A percentile compares a stretch with the other conserved stretches of the same genome.
These are phyloP conservation scores for Lomographa bimaculata DNA, from an alignment of 2,888 invertebrate species.

Conservation along the genomic window DNA sequence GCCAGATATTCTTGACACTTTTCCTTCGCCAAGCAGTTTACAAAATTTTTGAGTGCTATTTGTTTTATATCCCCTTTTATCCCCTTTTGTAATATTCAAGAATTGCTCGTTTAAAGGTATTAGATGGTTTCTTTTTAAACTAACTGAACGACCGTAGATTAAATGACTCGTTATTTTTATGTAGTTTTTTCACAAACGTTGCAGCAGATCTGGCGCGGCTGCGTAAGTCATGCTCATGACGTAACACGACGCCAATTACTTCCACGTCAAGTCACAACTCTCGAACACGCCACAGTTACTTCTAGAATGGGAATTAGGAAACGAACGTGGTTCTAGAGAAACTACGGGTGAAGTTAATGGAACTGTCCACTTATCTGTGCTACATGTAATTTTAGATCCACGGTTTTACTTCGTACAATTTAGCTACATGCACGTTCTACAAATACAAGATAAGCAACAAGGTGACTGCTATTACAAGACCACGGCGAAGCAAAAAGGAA, in stretches of 20 bases:
- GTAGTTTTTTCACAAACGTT: neutral
- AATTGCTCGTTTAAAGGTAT: too few species aligned
- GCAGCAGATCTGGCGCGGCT: conserved; percentile 31
- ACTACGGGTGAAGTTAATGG: conserved; percentile 21
- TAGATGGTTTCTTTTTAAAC: too few species aligned
- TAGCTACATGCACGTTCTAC: conserved; percentile 17
- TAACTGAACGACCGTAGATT: too few species aligned
- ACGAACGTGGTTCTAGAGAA: conserved; percentile 10
- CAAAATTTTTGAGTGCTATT: too few species aligned
- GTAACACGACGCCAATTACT: conserved; percentile 37
- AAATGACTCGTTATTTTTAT: too few species aligned
- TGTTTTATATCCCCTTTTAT: too few species aligned
- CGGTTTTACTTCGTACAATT: conserved; percentile 17
- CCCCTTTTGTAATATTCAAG: too few species aligned
- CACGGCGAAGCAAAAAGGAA: too few species aligned
- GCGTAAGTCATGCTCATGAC: conserved; percentile 24
- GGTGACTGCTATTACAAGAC: too few species aligned
- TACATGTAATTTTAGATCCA: conserved; percentile 26
- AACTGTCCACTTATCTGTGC: conserved; percentile 23
- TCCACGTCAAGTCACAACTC: conserved; percentile 42
- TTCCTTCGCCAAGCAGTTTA: too few species aligned
- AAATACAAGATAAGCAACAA: too few species aligned
- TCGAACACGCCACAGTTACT: conserved; percentile 42
- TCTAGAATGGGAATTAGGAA: conserved; percentile 33
- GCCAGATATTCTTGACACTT: too few species aligned